These are phyloP conservation scores for Paelopatides confundens DNA, from an alignment of 53 echinoderm and acorn worm genomes.

Conservation along the genomic window DNA sequence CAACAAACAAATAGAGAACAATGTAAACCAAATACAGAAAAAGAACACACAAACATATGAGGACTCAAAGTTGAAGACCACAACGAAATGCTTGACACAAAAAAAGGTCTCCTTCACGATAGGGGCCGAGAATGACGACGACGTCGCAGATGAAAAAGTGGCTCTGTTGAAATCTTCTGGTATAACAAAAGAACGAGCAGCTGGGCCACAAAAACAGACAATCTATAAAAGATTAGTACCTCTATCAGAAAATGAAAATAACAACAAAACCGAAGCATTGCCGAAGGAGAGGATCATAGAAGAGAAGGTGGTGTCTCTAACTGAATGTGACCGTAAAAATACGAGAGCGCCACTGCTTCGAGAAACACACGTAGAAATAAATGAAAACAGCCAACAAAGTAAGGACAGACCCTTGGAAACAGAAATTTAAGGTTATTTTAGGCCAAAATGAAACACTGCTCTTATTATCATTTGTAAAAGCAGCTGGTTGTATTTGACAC, in stretches of 20 bases:
- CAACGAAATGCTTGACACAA: background rate
- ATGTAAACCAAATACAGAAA: slow-evolving; percentile 11
- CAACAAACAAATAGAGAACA: background rate
- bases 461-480: too few species aligned
- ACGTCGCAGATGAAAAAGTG: background rate
- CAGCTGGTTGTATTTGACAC: too few species aligned
- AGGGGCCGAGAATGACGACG: background rate
- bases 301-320: background rate
- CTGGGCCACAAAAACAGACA: background rate
- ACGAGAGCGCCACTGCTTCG: background rate
- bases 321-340: background rate
- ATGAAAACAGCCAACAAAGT: background rate
- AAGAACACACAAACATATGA: background rate
- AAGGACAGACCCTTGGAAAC: background rate
- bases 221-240: background rate
- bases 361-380: background rate
- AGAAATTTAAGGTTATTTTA: slow-evolving; percentile 4
- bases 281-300: background rate
- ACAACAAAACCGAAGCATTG: background rate
- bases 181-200: background rate
- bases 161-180: background rate
- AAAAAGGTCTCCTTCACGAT: background rate
- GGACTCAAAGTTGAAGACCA: background rate
- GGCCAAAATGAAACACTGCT: background rate
- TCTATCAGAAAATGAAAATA: background rate